Base-by-base conservation (phyloP, 2,113 vertebrate genomes). In the Mesitornis unicolor region DNA sequence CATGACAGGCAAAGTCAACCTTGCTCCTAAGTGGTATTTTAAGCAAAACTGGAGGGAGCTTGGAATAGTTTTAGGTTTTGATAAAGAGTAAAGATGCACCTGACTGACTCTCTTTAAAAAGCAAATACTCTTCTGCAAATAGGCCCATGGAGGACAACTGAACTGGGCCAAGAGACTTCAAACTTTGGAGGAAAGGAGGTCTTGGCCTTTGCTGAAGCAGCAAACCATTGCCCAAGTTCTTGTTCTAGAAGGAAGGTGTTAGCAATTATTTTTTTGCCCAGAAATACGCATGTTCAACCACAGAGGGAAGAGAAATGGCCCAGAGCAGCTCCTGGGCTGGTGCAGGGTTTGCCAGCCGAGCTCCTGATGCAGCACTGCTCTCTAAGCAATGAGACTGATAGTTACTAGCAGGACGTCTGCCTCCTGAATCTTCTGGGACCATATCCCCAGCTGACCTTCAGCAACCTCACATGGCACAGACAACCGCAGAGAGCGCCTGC, bases 381-480 rank as follows among this genome's bases (percentile, higher is more conserved):
- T 70, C 60, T 31, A 68, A 63, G 48, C 42, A 33, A 53, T n/a
- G 87, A 91, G 80, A 53, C 0, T 42, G 65, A 47, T 31, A 22
- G 59, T 77, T 71, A 45, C 53, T 17, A 94, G 74, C 76, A 95
- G 91, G 47, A 43, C 5, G 15, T 68, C 51, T 48, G 75, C 21
- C 70, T 95, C 89, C 77, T 7, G 8, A 2, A 68, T 79, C 89
- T 43, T 21, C 84, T 53, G 3, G 69, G 82, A 92, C 77, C 71
- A 53, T 85, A 89, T 96, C 96, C 93, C 91, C 94, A 95, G 81
- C 74, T 96, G 95, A 96, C 96, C 94, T 96, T 26, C 87, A 86
- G 69, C 38, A 60, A 95, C 56, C 54, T 84, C 31, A 24, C 36
- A 71, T 8, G 22, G 87, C 87, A 95, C 84, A 88, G 85, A 70